These are phyloP conservation scores for Chrysogorgia sp. DNA, from an alignment of 92 coral and sea anemone genomes.

Conservation along the genomic window DNA sequence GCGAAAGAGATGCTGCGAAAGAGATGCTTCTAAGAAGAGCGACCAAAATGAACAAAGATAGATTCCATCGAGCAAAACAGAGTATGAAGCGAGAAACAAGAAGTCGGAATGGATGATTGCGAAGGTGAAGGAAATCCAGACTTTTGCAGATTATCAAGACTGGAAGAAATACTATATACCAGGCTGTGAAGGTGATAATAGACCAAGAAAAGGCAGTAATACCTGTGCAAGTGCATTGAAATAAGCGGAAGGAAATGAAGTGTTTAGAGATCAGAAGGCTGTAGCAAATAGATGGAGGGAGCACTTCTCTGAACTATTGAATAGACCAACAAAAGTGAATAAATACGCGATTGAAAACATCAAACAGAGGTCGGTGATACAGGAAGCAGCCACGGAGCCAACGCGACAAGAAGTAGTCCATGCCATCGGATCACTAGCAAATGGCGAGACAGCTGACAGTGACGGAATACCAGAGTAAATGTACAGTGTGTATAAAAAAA, in stretches of 20 bases:
- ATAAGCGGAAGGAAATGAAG: neutral
- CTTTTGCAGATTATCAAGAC: neutral
- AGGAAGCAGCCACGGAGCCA: neutral
- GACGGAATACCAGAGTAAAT: conserved; percentile 52
- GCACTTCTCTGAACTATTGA: neutral
- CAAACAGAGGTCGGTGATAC: neutral
- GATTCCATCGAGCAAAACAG: no score
- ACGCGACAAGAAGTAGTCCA: neutral
- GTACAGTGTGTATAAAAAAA: no score
- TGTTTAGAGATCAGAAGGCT: neutral
- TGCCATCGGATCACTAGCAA: neutral
- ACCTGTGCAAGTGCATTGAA: neutral
- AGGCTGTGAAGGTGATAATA: neutral
- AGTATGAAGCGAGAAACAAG: no score
- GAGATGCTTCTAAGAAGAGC: no score
- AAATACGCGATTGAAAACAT: neutral
- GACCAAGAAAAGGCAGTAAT: neutral
- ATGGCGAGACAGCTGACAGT: conserved; percentile 37
- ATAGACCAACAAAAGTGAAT: neutral
- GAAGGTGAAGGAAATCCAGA: neutral
- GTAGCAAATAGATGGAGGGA: neutral
- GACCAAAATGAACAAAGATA: no score
- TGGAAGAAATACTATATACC: neutral
- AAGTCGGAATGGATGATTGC: neutral
- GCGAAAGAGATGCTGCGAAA: neutral